Conservation (phyloP, 2,888 invertebrate species). For the Xanthorhoe spadicearia region DNA sequence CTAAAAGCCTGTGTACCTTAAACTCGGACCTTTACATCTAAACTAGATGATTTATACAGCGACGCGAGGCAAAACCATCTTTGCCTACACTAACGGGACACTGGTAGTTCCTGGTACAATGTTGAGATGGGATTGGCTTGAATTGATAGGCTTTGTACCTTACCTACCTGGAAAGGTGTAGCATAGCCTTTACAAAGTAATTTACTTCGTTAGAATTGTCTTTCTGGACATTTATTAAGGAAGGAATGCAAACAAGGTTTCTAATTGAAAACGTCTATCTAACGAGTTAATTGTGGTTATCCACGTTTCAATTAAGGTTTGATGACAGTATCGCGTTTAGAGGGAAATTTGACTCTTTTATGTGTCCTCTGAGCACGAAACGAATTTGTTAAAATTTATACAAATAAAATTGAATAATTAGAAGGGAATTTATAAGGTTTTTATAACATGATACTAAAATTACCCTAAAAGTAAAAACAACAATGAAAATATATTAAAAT, state of each 20-base stretch:
- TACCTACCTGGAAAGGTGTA: neutral
- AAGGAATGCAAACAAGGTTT: slow-evolving; percentile 42
- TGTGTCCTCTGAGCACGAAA: neutral
- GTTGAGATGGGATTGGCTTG: too few relatives aligned
- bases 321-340: slow-evolving; percentile 39
- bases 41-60: too few relatives aligned
- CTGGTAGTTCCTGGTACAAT: too few relatives aligned
- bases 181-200: slow-evolving; percentile 7
- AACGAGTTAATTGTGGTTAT: slow-evolving; percentile 38
- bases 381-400: neutral
- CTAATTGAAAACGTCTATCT: slow-evolving; percentile 37
- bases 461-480: too few relatives aligned
- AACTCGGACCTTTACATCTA: too few relatives aligned
- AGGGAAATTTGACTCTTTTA: slow-evolving; percentile 12
- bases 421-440: too few relatives aligned
- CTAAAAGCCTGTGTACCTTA: too few relatives aligned
- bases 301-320: slow-evolving; percentile 42
- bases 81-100: too few relatives aligned
- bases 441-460: too few relatives aligned
- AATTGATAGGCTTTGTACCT: too few relatives aligned
- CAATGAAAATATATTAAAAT: too few relatives aligned
- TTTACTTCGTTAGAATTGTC: slow-evolving; percentile 34
- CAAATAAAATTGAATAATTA: neutral
- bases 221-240: slow-evolving; percentile 27
- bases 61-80: too few relatives aligned